Percentiles rank a stretch among this genome's conserved stretches.
Evolutionary conservation across 2,888 invertebrate species (phyloP).

Genomic region (Phaedon cochleariae): DNA sequence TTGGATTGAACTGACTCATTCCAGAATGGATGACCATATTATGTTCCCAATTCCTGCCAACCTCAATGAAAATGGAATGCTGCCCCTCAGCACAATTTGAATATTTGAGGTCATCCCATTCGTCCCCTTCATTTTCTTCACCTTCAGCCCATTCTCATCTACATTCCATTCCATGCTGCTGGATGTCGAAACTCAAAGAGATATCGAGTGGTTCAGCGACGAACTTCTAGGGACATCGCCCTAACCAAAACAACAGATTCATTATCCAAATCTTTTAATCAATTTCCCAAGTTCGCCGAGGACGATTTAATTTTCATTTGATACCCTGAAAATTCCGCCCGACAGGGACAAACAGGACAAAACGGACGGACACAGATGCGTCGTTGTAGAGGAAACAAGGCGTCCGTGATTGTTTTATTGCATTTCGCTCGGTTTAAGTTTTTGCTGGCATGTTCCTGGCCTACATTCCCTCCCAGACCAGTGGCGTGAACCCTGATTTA

Average conservation of each 20-base stretch:
- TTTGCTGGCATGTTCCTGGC: slow-evolving; percentile 22
- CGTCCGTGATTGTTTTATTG: slow-evolving; percentile 33
- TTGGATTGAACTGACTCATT: too few species aligned
- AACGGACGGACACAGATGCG: slow-evolving; percentile 29
- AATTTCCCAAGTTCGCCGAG: slow-evolving; percentile 9
- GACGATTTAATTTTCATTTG: slow-evolving; percentile 22
- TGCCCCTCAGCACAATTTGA: background rate
- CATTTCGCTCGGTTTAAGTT: slow-evolving; percentile 34
- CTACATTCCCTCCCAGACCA: too few species aligned
- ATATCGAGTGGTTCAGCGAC: background rate
- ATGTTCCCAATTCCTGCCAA: too few species aligned
- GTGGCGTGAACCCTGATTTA: too few species aligned
- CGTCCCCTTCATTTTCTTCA: background rate
- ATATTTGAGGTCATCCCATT: background rate
- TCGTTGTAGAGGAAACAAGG: slow-evolving; percentile 29
- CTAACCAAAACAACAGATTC: background rate
- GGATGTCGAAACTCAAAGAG: background rate
- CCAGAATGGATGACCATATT: too few species aligned
- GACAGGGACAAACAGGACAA: slow-evolving; percentile 18
- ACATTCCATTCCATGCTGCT: background rate
- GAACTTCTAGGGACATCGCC: background rate
- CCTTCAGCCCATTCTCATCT: background rate
- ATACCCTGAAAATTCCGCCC: slow-evolving; percentile 11
- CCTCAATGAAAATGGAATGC: background rate
- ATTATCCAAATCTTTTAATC: slow-evolving; percentile 10